Conservation (phyloP, 2,888 invertebrate species). For the Acholoe squamosa region DNA sequence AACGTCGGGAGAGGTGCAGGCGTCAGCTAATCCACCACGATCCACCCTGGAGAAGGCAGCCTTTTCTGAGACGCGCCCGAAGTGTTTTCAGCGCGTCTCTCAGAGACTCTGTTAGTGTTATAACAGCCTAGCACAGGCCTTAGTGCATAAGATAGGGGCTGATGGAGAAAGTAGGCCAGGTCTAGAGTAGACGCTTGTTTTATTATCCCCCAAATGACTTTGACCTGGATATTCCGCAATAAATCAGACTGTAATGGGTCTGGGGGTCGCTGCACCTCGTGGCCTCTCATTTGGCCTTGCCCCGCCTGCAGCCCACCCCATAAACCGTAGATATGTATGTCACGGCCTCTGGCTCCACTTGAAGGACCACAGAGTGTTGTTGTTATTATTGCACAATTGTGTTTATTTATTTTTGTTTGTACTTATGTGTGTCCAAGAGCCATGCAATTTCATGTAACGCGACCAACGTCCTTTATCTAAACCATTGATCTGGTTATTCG, state of each 20-base stretch:
- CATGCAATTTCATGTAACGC: too few species aligned
- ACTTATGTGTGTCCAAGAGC: too few species aligned
- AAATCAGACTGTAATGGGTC: constrained; percentile 52
- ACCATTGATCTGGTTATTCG: too few species aligned
- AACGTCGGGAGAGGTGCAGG: not conserved
- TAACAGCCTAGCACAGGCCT: not conserved
- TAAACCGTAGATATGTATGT: not conserved
- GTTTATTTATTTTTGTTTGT: too few species aligned
- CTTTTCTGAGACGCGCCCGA: not conserved
- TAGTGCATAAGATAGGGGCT: not conserved
- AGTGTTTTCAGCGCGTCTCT: not conserved
- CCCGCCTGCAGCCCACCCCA: too few species aligned
- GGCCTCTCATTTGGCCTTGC: not conserved
- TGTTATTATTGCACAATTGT: too few species aligned
- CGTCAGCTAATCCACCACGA: not conserved
- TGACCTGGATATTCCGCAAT: constrained; percentile 59
- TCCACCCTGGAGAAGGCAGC: not conserved
- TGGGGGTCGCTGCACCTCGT: constrained; percentile 12
- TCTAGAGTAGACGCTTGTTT: constrained; percentile 57
- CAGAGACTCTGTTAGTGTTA: not conserved
- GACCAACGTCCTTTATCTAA: too few species aligned
- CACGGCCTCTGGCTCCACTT: not conserved
- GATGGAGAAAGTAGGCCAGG: constrained; percentile 31
- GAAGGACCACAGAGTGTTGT: too few species aligned
- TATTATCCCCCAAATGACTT: constrained; percentile 58